Percentiles rank a stretch among this genome's conserved stretches.
Evolutionary conservation across 2,113 vertebrate species (phyloP).

Genomic region (Opisthocomus hoazin): DNA sequence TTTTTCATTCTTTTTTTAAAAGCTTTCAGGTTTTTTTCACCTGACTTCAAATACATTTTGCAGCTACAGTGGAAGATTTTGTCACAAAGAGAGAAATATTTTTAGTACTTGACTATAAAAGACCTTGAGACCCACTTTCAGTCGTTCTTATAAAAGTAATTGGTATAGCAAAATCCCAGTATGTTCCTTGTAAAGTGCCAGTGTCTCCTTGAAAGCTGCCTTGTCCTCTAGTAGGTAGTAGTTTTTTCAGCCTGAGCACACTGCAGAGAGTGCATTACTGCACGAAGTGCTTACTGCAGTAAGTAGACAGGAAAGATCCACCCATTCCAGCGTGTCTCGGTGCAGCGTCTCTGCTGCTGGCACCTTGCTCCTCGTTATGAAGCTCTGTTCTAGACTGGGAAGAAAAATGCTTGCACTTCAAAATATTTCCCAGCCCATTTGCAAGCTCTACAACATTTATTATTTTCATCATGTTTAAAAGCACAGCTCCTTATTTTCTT

Average conservation of each 20-base stretch:
- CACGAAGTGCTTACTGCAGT: no score
- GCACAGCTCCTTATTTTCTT: conserved; percentile 31
- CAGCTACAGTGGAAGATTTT: background rate
- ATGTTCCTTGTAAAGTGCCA: background rate
- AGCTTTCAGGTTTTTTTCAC: background rate
- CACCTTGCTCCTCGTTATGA: background rate
- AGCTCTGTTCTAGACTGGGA: background rate
- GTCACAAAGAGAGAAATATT: background rate
- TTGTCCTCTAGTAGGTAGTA: background rate
- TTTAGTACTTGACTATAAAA: conserved; percentile 43
- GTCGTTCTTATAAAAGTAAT: background rate
- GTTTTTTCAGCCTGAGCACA: background rate
- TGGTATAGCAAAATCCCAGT: background rate
- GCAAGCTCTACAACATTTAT: conserved; percentile 4
- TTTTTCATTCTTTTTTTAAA: conserved; percentile 15
- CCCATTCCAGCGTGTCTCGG: background rate
- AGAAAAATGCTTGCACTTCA: conserved; percentile 39
- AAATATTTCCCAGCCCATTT: conserved; percentile 11
- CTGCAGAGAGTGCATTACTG: background rate
- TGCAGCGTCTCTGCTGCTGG: background rate
- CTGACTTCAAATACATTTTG: background rate
- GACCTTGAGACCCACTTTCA: conserved; percentile 19
- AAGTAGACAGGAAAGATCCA: background rate
- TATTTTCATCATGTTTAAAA: conserved; percentile 52
- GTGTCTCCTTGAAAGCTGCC: conserved; percentile 14